Conservation (phyloP, 2,797 vertebrate genomes). For the Smutsia gigantea region DNA sequence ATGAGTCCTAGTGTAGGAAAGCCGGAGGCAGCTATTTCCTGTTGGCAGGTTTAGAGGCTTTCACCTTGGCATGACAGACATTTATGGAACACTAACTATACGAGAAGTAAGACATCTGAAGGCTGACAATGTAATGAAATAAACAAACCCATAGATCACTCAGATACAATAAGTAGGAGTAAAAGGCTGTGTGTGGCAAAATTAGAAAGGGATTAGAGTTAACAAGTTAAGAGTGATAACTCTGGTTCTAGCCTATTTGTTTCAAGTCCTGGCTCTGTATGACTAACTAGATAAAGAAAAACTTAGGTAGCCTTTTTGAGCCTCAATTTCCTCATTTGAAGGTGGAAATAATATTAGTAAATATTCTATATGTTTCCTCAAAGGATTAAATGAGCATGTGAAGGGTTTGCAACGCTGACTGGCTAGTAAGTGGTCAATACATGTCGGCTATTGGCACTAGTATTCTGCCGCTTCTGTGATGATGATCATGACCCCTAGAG, state of each 20-base stretch:
- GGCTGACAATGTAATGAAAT: no score
- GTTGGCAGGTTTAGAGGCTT: background rate
- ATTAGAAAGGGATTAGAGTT: background rate
- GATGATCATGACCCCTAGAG: background rate
- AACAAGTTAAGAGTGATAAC: background rate
- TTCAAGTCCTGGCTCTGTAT: background rate
- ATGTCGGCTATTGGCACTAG: background rate
- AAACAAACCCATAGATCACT: background rate
- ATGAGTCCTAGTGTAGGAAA: background rate
- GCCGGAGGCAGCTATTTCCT: background rate
- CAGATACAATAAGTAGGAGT: background rate
- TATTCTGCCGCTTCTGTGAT: rapidly evolving
- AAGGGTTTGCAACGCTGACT: background rate
- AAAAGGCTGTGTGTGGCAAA: background rate
- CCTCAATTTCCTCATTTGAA: background rate
- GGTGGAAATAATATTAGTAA: background rate
- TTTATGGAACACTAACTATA: background rate
- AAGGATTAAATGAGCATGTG: background rate
- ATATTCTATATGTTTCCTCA: background rate
- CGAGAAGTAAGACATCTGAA: background rate
- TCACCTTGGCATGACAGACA: background rate
- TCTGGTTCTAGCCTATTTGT: background rate
- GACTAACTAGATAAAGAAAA: background rate
- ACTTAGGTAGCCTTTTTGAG: background rate
- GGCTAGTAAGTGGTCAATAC: background rate